Conservation (phyloP, 2,797 vertebrate genomes). For the Dipus sagitta region DNA sequence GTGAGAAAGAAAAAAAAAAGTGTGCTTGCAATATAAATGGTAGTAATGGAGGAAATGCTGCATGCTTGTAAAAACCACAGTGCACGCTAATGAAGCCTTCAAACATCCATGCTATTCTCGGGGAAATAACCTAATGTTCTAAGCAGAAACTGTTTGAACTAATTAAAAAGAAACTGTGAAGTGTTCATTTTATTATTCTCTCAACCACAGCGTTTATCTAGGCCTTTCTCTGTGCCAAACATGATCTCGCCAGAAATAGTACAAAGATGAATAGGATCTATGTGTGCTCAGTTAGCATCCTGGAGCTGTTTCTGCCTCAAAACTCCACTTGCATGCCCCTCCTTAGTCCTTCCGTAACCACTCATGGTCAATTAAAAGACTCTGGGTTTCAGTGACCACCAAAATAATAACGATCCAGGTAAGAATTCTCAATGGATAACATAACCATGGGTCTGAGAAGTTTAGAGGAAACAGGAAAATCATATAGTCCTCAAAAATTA, state of each 20-base stretch:
- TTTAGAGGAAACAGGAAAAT: background rate
- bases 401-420: background rate
- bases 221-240: background rate
- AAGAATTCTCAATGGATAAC: background rate
- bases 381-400: background rate
- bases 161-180: conserved; percentile 48
- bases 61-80: background rate
- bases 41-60: conserved; percentile 65
- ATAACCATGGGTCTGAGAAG: background rate
- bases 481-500: background rate
- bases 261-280: background rate
- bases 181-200: conserved; percentile 39
- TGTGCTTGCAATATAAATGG: conserved; percentile 74
- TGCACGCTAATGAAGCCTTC: background rate
- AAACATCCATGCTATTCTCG: background rate
- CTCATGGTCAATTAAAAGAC: background rate
- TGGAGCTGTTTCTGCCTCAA: background rate
- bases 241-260: background rate
- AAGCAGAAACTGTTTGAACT: conserved; percentile 31
- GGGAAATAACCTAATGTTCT: conserved; percentile 33
- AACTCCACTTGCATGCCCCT: background rate
- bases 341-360: background rate
- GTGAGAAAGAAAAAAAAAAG: background rate
- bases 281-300: background rate
- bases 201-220: conserved; percentile 1